A percentile compares a stretch with the other conserved stretches of the same genome.
Conservation (phyloP, 2,888 invertebrate genomes). For the Allolobophora icterica region DNA sequence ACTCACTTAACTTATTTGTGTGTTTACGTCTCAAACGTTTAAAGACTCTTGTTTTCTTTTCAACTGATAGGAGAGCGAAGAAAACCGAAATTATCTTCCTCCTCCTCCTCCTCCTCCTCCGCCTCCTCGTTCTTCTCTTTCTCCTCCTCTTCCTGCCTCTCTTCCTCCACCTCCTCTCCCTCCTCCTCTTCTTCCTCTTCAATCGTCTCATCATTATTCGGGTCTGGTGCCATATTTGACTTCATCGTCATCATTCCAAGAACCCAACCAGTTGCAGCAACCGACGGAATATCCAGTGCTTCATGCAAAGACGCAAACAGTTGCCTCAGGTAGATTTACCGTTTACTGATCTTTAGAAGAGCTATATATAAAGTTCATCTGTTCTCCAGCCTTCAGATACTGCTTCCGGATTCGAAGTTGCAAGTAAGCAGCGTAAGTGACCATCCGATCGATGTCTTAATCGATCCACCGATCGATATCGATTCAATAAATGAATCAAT, state of each 20-base stretch:
- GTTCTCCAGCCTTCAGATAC: too few relatives aligned
- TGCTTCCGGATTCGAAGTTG: too few relatives aligned
- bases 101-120: not conserved
- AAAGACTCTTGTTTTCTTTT: not conserved
- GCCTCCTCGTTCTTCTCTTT: not conserved
- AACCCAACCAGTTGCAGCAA: not conserved
- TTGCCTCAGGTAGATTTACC: not conserved
- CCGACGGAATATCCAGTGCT: not conserved
- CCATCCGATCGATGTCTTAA: too few relatives aligned
- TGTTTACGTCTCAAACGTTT: not conserved
- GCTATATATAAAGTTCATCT: too few relatives aligned
- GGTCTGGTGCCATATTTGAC: not conserved
- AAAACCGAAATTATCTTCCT: not conserved
- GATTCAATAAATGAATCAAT: too few relatives aligned
- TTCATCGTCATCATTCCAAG: not conserved
- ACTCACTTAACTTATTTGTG: too few relatives aligned
- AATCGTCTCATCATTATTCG: not conserved
- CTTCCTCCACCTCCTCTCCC: not conserved
- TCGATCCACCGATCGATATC: too few relatives aligned
- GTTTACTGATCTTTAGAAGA: too few relatives aligned
- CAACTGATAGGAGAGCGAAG: not conserved
- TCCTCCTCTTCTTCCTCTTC: not conserved
- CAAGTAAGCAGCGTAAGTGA: too few relatives aligned
- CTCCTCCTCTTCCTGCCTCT: not conserved
- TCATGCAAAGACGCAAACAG: too few relatives aligned